These are phyloP conservation scores for Corythucha ciliata DNA, from an alignment of 2,888 invertebrate genomes.

Conservation along the genomic window DNA sequence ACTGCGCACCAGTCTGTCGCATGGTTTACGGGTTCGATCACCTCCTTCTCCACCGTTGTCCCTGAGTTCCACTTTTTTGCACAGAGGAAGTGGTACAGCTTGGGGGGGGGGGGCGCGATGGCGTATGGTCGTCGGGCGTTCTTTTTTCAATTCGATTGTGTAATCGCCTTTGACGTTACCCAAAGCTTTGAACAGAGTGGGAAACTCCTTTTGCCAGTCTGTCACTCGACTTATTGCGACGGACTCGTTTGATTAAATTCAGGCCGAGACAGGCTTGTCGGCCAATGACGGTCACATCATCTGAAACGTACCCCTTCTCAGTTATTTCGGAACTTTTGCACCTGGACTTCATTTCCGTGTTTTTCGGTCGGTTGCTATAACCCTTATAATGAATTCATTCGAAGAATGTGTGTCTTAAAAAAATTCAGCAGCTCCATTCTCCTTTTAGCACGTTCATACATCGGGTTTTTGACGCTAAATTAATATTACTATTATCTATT, in stretches of 20 bases:
- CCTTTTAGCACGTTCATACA: no score
- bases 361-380: no score
- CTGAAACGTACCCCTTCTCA: slow-evolving; percentile 5
- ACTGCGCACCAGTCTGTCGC: neutral
- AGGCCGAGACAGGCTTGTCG: neutral
- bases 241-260: slow-evolving; percentile 2
- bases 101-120: neutral
- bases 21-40: slow-evolving; percentile 1
- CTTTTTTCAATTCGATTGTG: slow-evolving; percentile 1
- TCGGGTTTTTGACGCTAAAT: no score
- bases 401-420: no score
- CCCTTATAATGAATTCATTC: no score
- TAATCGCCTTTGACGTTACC: slow-evolving; percentile 11
- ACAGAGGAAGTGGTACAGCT: slow-evolving; percentile 3
- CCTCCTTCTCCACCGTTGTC: neutral
- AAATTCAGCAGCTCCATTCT: no score
- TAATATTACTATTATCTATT: no score
- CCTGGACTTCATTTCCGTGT: no score
- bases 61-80: neutral
- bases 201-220: slow-evolving; percentile 3
- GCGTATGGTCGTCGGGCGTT: neutral
- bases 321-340: no score
- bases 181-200: slow-evolving; percentile 2
- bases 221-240: neutral
- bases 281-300: slow-evolving; percentile 4